Evolutionary conservation across 2,888 invertebrate species (phyloP).

Genomic region (Chloroclysta siterata): DNA sequence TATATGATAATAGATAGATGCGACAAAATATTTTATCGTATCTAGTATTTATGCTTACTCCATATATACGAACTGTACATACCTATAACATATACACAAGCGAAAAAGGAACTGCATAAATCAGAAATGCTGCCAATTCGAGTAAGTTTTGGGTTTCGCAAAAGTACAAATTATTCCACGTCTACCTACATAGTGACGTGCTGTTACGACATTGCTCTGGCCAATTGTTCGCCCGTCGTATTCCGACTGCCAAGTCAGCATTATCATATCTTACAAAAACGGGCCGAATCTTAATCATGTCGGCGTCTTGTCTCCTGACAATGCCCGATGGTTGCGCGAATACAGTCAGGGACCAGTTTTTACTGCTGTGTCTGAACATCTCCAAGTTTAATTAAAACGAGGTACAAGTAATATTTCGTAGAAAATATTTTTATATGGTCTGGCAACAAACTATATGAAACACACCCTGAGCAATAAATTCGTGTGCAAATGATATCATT

Average conservation of each 20-base stretch:
- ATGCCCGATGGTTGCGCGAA: conserved; percentile 22
- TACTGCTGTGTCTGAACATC: conserved; percentile 20
- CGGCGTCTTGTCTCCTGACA: conserved; percentile 21
- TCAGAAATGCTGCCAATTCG: conserved; percentile 6
- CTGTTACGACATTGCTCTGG: conserved; percentile 25
- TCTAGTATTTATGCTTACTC: too few species aligned
- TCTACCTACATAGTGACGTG: conserved; percentile 18
- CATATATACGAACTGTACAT: neutral
- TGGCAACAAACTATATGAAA: conserved; percentile 8
- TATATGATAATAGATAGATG: too few species aligned
- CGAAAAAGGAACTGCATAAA: neutral
- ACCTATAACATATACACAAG: neutral
- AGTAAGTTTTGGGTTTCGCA: conserved; percentile 6
- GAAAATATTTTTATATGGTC: conserved; percentile 12
- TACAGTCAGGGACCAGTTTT: conserved; percentile 20
- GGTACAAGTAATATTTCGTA: conserved; percentile 13
- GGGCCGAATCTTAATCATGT: conserved; percentile 30
- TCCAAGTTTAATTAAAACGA: conserved; percentile 18
- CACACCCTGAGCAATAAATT: conserved; percentile 18
- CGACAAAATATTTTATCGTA: too few species aligned
- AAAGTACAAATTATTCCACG: conserved; percentile 22
- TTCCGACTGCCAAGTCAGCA: conserved; percentile 25
- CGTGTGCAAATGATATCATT: conserved; percentile 22
- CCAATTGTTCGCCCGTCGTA: conserved; percentile 27
- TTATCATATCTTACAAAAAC: conserved; percentile 33